phyloP scores from a whole-genome alignment of 2,797 vertebrate species.

The Hypotaenidia okinawae region DNA sequence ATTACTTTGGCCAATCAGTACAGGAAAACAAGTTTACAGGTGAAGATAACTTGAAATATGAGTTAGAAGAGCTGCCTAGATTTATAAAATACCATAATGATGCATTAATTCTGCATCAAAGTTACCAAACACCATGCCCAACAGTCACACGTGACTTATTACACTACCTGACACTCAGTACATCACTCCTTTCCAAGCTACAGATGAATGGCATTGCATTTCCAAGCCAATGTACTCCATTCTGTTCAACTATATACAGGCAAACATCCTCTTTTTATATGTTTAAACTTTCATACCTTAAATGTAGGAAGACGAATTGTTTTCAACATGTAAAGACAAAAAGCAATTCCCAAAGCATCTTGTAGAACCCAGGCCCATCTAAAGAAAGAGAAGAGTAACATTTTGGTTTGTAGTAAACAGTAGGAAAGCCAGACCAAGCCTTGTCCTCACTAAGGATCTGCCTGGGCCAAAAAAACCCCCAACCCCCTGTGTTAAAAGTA shows the following conservation, averaged over 20 bases:
- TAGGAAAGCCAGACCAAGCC: background rate
- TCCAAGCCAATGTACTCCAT: background rate
- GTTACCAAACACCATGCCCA: background rate
- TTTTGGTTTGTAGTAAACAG: background rate
- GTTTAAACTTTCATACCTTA: conserved; percentile 81
- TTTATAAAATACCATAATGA: background rate
- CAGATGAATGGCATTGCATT: background rate
- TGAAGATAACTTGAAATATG: background rate
- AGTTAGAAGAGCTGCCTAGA: background rate
- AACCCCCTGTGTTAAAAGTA: background rate
- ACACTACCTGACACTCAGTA: background rate
- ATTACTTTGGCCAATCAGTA: background rate
- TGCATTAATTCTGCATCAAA: background rate
- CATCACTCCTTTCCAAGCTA: background rate
- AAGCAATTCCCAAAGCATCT: conserved; percentile 92
- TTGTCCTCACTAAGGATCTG: background rate
- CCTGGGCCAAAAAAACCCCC: background rate
- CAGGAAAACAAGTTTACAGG: background rate
- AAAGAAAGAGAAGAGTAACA: background rate
- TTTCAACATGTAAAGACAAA: conserved; percentile 96
- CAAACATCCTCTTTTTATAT: background rate
- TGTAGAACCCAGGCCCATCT: conserved; percentile 98
- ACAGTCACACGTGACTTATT: background rate
- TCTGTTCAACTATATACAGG: background rate
- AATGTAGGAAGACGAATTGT: conserved; percentile 94